Percentiles rank a stretch among this genome's conserved stretches.
These are phyloP conservation scores for Stenchaetothrips biformis DNA, from an alignment of 2,888 invertebrate species.

Conservation along the genomic window DNA sequence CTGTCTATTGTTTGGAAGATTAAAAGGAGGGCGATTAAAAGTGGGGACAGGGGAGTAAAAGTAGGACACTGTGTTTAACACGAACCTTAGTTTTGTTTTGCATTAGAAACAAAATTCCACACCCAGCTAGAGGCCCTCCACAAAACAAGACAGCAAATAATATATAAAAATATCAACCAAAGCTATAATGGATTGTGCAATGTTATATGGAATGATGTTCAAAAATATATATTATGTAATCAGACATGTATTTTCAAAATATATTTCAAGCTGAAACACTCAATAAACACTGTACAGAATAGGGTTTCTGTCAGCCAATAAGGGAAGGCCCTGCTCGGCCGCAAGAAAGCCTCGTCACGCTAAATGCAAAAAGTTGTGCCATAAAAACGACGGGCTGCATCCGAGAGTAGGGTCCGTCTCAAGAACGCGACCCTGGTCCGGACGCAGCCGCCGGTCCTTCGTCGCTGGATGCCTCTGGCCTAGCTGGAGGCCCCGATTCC, in stretches of 20 bases:
- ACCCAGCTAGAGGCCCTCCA: constrained; percentile 2
- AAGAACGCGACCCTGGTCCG: too few species aligned
- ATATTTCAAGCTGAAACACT: constrained; percentile 25
- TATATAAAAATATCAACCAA: constrained; percentile 19
- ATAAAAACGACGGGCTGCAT: background rate
- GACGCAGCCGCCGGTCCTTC: too few species aligned
- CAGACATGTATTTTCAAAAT: constrained; percentile 25
- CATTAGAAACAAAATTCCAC: background rate
- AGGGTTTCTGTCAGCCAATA: constrained; percentile 3
- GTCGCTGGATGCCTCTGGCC: too few species aligned
- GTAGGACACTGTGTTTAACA: background rate
- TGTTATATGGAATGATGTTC: constrained; percentile 25
- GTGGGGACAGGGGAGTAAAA: background rate
- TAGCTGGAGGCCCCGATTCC: too few species aligned
- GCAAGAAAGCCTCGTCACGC: background rate
- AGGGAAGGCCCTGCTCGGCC: background rate
- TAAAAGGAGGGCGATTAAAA: background rate
- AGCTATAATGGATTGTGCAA: constrained; percentile 18
- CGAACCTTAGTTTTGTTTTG: constrained; percentile 12
- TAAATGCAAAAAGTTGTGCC: constrained; percentile 21
- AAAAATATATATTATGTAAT: constrained; percentile 24
- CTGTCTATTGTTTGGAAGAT: constrained; percentile 23
- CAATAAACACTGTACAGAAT: constrained; percentile 19
- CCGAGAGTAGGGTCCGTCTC: too few species aligned
- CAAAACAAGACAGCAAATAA: constrained; percentile 10